These are phyloP conservation scores for Colletes collaris DNA, from an alignment of 2,888 invertebrate genomes.

Conservation along the genomic window DNA sequence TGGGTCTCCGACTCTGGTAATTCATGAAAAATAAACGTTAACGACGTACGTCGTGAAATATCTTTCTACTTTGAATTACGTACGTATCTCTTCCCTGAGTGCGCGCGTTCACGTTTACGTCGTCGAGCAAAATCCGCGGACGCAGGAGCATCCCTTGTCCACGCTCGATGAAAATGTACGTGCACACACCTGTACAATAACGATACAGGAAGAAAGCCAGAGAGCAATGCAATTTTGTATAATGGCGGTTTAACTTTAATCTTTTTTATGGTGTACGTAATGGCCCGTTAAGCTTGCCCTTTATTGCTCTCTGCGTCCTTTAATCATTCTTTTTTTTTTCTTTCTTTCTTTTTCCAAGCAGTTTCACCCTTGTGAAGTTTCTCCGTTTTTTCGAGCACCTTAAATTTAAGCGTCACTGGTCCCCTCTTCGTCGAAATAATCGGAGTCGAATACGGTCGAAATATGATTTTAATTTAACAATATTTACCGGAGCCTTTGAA, in stretches of 20 bases:
- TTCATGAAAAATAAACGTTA: conserved; percentile 40
- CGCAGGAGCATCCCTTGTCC: neutral
- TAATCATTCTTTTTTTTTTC: neutral
- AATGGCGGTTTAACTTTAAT: conserved; percentile 79
- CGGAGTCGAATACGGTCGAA: neutral
- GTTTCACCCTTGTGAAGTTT: neutral
- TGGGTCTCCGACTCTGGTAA: conserved; percentile 10
- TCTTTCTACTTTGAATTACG: conserved; percentile 42
- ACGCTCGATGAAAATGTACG: conserved; percentile 2
- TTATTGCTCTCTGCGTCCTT: conserved; percentile 57
- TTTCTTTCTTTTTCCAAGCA: neutral
- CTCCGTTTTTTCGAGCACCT: neutral
- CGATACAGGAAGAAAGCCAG: conserved; percentile 46
- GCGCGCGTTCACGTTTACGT: neutral
- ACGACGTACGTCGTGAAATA: conserved; percentile 28
- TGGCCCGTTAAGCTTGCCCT: conserved; percentile 75
- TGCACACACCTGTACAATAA: conserved; percentile 20
- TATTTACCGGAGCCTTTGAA: too few species aligned
- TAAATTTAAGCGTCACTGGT: conserved; percentile 3
- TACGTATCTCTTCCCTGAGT: conserved; percentile 1
- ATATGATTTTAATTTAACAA: neutral
- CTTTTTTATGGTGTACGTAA: conserved; percentile 77
- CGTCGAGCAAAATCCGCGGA: neutral
- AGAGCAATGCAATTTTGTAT: conserved; percentile 75
- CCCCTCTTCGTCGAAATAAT: neutral